Evolutionary conservation across 2,888 invertebrate genomes (phyloP).

Genomic region (Athripsodes cinereus): DNA sequence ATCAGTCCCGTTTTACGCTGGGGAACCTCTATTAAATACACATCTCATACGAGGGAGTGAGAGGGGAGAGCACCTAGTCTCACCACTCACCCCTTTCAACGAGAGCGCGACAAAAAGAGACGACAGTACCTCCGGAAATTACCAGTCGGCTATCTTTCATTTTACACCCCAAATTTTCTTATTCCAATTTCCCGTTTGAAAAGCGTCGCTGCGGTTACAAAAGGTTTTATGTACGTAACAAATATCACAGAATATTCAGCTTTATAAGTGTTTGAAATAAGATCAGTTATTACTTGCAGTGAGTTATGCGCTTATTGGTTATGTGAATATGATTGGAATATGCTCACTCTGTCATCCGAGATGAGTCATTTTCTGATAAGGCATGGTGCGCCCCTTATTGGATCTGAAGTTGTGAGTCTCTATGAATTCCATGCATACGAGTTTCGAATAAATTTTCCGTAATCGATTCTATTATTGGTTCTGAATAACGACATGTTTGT

Average conservation of each 20-base stretch:
- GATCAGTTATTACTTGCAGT: neutral
- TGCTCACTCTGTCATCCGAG: constrained; percentile 58
- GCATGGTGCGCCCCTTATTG: constrained; percentile 47
- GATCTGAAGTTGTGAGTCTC: constrained; percentile 41
- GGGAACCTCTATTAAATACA: constrained; percentile 18
- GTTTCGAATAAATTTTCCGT: neutral
- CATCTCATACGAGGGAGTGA: constrained; percentile 12
- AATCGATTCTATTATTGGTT: neutral
- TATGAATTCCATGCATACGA: neutral
- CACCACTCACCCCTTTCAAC: constrained; percentile 7
- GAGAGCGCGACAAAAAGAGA: constrained; percentile 23
- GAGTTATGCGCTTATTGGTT: neutral
- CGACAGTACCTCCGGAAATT: constrained; percentile 54
- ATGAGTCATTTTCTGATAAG: constrained; percentile 71
- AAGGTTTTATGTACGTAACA: constrained; percentile 32
- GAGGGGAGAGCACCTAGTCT: constrained; percentile 5
- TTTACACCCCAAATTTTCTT: constrained; percentile 73
- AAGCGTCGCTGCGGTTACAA: constrained; percentile 30
- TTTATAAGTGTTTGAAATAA: too few species aligned
- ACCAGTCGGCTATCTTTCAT: constrained; percentile 71
- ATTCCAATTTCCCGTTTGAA: constrained; percentile 59
- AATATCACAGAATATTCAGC: too few species aligned
- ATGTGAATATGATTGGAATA: neutral
- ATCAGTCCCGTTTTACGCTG: constrained; percentile 26
- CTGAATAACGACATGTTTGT: too few species aligned